Conservation (phyloP, 2,888 invertebrate genomes). For the Yponomeuta cagnagella region DNA sequence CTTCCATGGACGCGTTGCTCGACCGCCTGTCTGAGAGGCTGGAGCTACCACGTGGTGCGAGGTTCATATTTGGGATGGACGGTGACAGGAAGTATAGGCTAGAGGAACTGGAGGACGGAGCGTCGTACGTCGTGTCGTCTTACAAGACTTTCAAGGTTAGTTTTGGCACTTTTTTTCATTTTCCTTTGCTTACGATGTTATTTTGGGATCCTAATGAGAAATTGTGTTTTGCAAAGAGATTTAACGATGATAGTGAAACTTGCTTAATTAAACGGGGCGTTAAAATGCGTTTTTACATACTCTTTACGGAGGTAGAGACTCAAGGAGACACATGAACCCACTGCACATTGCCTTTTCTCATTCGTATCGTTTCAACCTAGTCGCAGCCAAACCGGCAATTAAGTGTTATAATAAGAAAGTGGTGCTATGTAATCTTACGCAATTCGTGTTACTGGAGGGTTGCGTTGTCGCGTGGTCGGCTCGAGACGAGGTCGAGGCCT, state of each 20-base stretch:
- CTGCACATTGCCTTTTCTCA: too few species aligned
- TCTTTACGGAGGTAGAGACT: too few species aligned
- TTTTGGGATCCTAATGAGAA: background rate
- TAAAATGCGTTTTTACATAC: too few species aligned
- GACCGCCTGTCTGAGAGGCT: conserved; percentile 91
- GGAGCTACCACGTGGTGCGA: conserved; percentile 91
- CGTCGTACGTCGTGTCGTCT: conserved; percentile 94
- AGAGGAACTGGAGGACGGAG: conserved; percentile 93
- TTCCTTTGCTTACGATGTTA: background rate
- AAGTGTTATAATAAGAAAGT: conserved; percentile 3
- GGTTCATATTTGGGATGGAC: conserved; percentile 94
- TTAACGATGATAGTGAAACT: background rate
- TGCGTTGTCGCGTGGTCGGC: conserved; percentile 24
- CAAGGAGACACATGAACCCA: too few species aligned
- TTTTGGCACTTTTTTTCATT: background rate
- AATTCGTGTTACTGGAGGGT: conserved; percentile 7
- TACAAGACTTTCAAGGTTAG: conserved; percentile 92
- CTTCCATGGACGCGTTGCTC: conserved; percentile 88
- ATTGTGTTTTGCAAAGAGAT: background rate
- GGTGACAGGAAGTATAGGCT: conserved; percentile 89
- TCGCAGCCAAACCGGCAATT: background rate
- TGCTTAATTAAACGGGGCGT: background rate
- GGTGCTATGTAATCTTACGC: conserved; percentile 12
- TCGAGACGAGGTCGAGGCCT: conserved; percentile 56
- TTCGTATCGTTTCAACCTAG: background rate